Conservation (phyloP, 2,888 invertebrate species). For the Hirudinaria manillensis region DNA sequence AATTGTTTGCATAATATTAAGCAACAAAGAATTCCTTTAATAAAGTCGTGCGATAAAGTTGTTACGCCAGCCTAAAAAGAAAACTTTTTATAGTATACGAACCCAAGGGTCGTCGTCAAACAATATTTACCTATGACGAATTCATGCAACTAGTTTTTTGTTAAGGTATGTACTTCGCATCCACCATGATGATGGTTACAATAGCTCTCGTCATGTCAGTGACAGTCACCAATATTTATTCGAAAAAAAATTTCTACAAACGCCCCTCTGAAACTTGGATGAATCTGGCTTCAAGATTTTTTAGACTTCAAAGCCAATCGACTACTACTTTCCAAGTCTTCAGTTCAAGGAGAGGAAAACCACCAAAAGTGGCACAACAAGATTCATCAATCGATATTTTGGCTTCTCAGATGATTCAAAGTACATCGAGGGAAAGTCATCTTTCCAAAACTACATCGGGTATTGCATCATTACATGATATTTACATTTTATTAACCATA, state of each 20-base stretch:
- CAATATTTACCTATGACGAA: too few species aligned
- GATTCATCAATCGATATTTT: background rate
- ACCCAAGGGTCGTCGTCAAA: too few species aligned
- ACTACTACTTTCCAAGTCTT: background rate
- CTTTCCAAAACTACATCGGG: too few species aligned
- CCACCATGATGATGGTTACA: constrained; percentile 42
- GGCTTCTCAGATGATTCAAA: too few species aligned
- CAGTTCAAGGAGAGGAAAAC: background rate
- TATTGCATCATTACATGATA: too few species aligned
- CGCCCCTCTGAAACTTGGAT: constrained; percentile 35
- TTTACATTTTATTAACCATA: too few species aligned
- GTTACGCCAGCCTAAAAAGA: background rate
- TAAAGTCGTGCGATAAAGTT: background rate
- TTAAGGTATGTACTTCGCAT: constrained; percentile 41
- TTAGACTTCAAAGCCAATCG: constrained; percentile 20
- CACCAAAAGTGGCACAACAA: background rate
- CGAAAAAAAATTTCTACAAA: constrained; percentile 37
- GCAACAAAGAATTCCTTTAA: background rate
- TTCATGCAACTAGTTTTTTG: background rate
- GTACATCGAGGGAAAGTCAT: too few species aligned
- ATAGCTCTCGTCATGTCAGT: constrained; percentile 41
- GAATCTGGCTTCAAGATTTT: constrained; percentile 36
- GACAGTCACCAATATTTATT: constrained; percentile 40
- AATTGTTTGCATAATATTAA: background rate
- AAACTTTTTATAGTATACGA: too few species aligned